Base-by-base conservation (phyloP, 2,888 invertebrate species). In the Meloe dianella region DNA sequence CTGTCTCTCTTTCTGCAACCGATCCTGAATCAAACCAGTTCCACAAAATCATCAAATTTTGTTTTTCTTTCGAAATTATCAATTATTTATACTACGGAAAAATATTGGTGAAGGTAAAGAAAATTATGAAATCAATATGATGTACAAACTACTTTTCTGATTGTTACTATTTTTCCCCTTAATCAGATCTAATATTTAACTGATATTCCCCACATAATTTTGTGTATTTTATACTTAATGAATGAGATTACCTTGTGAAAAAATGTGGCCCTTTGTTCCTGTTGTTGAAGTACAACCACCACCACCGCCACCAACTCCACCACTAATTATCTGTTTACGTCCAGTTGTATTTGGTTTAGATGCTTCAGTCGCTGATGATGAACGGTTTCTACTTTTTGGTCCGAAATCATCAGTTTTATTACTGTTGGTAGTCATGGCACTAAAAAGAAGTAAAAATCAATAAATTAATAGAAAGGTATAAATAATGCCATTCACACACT, bases 281-380 rank as follows among this genome's bases (percentile, higher is more conserved):
- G 47, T 47, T 47, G 47, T 20, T 47, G 47, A 47, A 8, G 20
- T 1, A 47, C n/a, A n/a, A n/a, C n/a, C n/a, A n/a, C n/a, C n/a
- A n/a, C n/a, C n/a, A n/a, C n/a, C n/a, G n/a, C 47, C 20, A 47
- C 47, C 17, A 20, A 6, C 17, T 20, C 47, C 47, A 41, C 68
- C 71, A 60, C 80, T 75, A 65, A 81, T 81, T 57, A 83, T 84
- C 59, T 75, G 77, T 70, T 85, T 84, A 70, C 87, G 88, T 66
- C 88, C 85, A 77, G 87, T 86, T 51, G 87, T 88, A 77, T 87
- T 87, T 0, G 91, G 90, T 78, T 90, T 89, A 29, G 91, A 89
- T 60, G 90, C 87, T 81, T 93, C 93, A 57, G 88, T 90, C 10
- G 90, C 90, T 29, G 92, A 91, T 47, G 89, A 89, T 61, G 91